Evolutionary conservation across 2,888 invertebrate species (phyloP).

Genomic region (Macrophya alboannulata): DNA sequence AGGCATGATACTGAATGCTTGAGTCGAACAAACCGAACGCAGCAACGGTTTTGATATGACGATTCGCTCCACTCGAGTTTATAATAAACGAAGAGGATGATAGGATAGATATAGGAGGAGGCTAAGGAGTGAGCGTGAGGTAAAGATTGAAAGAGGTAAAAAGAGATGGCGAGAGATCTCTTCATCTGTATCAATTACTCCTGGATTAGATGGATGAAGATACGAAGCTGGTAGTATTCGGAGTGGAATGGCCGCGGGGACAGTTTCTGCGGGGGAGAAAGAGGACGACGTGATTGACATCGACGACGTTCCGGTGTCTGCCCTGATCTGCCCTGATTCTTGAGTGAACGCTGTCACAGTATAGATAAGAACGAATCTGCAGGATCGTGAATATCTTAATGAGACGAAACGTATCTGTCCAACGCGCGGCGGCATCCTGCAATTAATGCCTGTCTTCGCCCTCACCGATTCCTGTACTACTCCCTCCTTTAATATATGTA

Average conservation of each 20-base stretch:
- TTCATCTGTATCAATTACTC: conserved; percentile 80
- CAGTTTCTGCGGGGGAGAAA: conserved; percentile 63
- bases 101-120: background rate
- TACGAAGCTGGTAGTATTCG: conserved; percentile 65
- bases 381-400: conserved; percentile 77
- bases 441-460: conserved; percentile 46
- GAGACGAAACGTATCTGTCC: conserved; percentile 65
- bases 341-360: conserved; percentile 79
- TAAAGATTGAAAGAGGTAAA: conserved; percentile 19
- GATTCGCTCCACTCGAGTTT: background rate
- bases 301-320: conserved; percentile 71
- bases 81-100: background rate
- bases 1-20: conserved; percentile 5
- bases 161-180: conserved; percentile 72
- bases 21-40: too few species aligned
- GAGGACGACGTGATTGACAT: conserved; percentile 77
- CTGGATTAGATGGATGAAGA: conserved; percentile 79
- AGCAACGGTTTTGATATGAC: background rate
- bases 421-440: conserved; percentile 32
- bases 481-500: background rate
- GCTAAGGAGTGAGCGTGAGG: background rate
- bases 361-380: conserved; percentile 74
- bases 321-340: conserved; percentile 76
- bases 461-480: conserved; percentile 29
- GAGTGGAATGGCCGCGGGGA: conserved; percentile 63